Evolutionary conservation across 2,888 invertebrate genomes (phyloP), one percentile per base, ranked within the genome.

Genomic region (Pristionchus japonicus): DNA sequence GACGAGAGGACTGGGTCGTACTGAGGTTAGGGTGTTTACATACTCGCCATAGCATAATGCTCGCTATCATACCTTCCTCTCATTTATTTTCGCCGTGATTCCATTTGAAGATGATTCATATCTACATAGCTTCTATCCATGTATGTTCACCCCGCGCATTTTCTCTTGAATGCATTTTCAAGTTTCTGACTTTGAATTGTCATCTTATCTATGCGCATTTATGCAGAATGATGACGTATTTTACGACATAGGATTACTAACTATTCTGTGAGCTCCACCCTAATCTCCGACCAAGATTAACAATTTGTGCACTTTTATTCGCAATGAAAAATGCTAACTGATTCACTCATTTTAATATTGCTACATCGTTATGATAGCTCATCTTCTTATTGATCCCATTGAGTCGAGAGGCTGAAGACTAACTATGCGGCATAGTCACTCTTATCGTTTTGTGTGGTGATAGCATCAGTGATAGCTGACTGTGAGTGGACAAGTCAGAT

Each of bases 1-100:
- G 52, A 34, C 20, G 82, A 20, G 82, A 83, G 52, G 82, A 83
- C 52, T 83, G 82, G 82, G 82, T 83, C 23, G 52, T 83, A 17
- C 37, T 83, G 27, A 83, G 82, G 82, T 83, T 11, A 13, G 82
- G 20, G 9, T 52, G 47, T 9, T 47, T n/a, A n/a, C n/a, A n/a
- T n/a, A n/a, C n/a, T n/a, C n/a, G n/a, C n/a, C n/a, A n/a, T n/a
- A n/a, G n/a, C n/a, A n/a, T n/a, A n/a, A n/a, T n/a, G n/a, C n/a
- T n/a, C n/a, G n/a, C n/a, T n/a, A n/a, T n/a, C n/a, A n/a, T n/a
- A n/a, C n/a, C 7, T 43, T 43, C 43, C 6, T 43, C 43, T 13
- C 57, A 57, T 57, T 57, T 57, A 52, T 52, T 52, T 52, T 52
- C 52, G 52, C 6, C 11, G 43, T 11, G 43, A 43, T 43, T 43